phyloP scores from a whole-genome alignment of 1,140 invertebrate genomes.

The Melipona quadrifasciata region DNA sequence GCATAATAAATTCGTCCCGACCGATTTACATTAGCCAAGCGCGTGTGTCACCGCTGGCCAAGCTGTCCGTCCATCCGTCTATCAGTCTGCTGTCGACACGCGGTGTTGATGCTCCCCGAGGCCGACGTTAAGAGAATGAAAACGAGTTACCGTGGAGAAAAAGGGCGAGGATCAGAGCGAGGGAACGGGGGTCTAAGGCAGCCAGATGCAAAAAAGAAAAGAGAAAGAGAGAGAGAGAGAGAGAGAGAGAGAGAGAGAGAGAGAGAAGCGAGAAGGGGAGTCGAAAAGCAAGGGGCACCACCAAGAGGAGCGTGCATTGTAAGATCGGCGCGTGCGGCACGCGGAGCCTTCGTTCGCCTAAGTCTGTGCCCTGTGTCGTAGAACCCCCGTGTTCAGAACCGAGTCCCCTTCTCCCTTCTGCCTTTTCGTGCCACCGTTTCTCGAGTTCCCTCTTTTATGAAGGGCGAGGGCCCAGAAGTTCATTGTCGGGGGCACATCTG shows the following conservation, averaged over 20 bases:
- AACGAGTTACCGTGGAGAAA: constrained; percentile 54
- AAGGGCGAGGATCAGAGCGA: constrained; percentile 60
- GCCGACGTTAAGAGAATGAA: constrained; percentile 35
- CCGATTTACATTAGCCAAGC: constrained; percentile 53
- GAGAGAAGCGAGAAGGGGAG: constrained; percentile 34
- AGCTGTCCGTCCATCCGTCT: constrained; percentile 50
- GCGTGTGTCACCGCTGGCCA: constrained; percentile 34
- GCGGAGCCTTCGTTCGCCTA: constrained; percentile 71
- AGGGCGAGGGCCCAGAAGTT: constrained; percentile 73
- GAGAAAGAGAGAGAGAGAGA: constrained; percentile 31
- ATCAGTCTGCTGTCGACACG: constrained; percentile 52
- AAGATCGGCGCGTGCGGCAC: constrained; percentile 81
- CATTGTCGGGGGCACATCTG: constrained; percentile 81
- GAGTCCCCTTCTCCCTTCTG: constrained; percentile 39
- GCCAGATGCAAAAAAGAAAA: constrained; percentile 76
- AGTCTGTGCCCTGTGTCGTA: constrained; percentile 54
- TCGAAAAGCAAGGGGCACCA: constrained; percentile 71
- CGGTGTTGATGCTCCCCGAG: constrained; percentile 35
- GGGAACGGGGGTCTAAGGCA: constrained; percentile 74
- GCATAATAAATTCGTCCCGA: constrained; percentile 56
- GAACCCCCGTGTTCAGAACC: constrained; percentile 55
- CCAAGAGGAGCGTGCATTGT: constrained; percentile 80
- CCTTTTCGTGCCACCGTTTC: constrained; percentile 65
- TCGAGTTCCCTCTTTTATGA: constrained; percentile 76
- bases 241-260: constrained; percentile 34